Base-by-base conservation (phyloP, 2,888 invertebrate species). In the Sphinx pinastri region DNA sequence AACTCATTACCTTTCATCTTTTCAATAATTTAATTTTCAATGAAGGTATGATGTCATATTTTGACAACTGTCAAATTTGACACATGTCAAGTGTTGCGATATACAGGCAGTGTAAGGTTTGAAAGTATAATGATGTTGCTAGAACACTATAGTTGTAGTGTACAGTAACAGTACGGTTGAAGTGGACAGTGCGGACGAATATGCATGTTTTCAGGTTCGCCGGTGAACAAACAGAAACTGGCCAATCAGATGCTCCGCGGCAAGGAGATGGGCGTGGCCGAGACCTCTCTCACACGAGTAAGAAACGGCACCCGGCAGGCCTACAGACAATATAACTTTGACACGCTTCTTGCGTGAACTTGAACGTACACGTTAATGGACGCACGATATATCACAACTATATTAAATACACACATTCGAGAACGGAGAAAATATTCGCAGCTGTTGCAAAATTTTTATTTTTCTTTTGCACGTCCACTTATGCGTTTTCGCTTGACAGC, bases 201-300 rank as follows among this genome's bases (percentile, higher is more conserved):
- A 14, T 38, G 52, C 25, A 68, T 67, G 51, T 58, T 90, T 94
- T 68, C 95, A 97, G 97, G 97, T 89, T 96, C 97, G 77, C 97
- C 97, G 77, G 96, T 97, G 94, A 97, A 97, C 95, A 96, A 95
- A 93, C 96, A 96, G 94, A 97, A 97, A 94, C 94, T 97, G 94
- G 97, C 96, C 89, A 96, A 96, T 91, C 96, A 96, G 91, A 92
- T 95, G 94, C 95, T 95, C 90, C 95, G 96, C 83, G 96, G 96
- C 89, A 88, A 88, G 77, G 95, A 96, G 94, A 94, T 95, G 86
- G 95, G 94, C 85, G 95, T 96, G 82, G 96, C 97, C 89, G 97
- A 97, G 94, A 97, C 97, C 76, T 96, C 97, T 81, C 95, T 97
- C 88, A 96, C 96, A 91, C 95, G 97, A 96, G 97, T 97, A 97